These are phyloP conservation scores for Euclidia mi DNA, from an alignment of 2,888 invertebrate genomes.

Conservation along the genomic window DNA sequence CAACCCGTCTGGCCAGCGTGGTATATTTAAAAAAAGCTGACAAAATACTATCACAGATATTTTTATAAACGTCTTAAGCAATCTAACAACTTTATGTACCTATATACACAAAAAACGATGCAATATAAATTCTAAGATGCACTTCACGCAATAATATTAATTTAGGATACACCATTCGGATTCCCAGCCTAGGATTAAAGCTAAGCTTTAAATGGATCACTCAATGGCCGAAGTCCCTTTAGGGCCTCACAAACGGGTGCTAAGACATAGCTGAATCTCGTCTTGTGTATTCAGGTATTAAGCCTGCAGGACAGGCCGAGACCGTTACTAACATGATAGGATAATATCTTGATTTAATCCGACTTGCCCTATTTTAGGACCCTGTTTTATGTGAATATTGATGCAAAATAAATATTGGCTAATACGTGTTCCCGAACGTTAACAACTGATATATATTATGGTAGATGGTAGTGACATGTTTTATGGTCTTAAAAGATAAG, in stretches of 20 bases:
- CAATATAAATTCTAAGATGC: no score
- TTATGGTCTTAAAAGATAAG: no score
- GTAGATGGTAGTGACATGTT: no score
- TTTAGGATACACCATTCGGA: not conserved
- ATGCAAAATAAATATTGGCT: no score
- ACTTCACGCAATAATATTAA: not conserved
- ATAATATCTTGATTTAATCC: constrained; percentile 10
- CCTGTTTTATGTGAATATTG: constrained; percentile 4
- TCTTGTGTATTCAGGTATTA: constrained; percentile 10
- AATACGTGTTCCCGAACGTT: no score
- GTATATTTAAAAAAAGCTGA: no score
- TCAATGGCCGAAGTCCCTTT: constrained; percentile 2
- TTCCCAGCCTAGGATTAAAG: not conserved
- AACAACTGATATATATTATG: no score
- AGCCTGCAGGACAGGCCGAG: not conserved
- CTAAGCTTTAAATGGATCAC: constrained; percentile 1
- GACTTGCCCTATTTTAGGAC: not conserved
- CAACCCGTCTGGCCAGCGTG: no score
- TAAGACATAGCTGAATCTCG: constrained; percentile 3
- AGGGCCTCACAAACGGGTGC: constrained; percentile 9
- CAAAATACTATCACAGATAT: no score
- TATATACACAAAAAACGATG: no score
- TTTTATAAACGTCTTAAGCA: no score
- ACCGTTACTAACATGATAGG: constrained; percentile 5
- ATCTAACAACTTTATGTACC: no score